These are phyloP conservation scores for Neodiprion pinetum DNA, from an alignment of 1,140 invertebrate species.

Conservation along the genomic window DNA sequence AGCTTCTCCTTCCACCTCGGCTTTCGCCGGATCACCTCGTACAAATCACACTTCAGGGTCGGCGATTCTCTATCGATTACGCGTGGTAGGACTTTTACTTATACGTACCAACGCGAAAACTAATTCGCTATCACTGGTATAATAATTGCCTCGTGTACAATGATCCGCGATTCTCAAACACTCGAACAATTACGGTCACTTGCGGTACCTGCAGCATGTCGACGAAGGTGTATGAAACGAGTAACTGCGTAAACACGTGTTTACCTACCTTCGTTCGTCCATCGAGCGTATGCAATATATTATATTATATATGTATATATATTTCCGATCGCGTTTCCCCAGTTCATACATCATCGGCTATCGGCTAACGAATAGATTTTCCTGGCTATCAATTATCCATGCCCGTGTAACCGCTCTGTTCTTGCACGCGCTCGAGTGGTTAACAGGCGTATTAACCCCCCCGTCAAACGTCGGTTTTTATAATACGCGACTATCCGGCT, in stretches of 20 bases:
- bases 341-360: too few species aligned
- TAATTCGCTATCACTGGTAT: too few species aligned
- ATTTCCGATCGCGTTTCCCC: neutral
- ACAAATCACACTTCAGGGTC: neutral
- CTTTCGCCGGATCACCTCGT: neutral
- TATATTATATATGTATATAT: neutral
- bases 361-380: too few species aligned
- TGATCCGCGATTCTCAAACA: too few species aligned
- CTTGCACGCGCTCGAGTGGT: neutral
- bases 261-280: too few species aligned
- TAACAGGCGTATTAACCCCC: slow-evolving; percentile 3
- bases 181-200: too few species aligned
- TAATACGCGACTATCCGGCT: neutral
- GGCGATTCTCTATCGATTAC: neutral
- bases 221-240: too few species aligned
- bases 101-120: neutral
- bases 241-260: too few species aligned
- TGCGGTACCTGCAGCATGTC: too few species aligned
- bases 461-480: neutral
- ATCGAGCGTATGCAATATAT: too few species aligned
- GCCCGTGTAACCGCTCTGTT: neutral
- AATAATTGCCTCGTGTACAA: too few species aligned
- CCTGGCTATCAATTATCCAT: too few species aligned
- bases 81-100: neutral
- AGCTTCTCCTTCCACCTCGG: neutral